Conservation (phyloP, 2,797 vertebrate species). For the Steatocranus sp. region DNA sequence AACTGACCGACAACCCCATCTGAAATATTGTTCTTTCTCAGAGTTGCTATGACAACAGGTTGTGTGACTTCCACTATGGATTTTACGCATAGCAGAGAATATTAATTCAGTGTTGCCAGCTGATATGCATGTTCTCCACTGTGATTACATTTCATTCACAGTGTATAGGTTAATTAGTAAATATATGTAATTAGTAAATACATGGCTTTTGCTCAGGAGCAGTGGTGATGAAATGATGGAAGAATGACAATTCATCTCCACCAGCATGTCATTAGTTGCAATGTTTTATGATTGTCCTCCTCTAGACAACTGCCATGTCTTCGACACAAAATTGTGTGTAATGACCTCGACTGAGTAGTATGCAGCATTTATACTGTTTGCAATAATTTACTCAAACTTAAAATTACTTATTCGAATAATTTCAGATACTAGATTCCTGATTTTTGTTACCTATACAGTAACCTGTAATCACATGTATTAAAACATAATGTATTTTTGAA, state of each 20-base stretch:
- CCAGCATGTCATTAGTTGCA: background rate
- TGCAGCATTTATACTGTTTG: background rate
- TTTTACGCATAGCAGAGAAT: slow-evolving; percentile 2
- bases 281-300: background rate
- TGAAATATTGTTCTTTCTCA: slow-evolving; percentile 28
- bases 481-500: background rate
- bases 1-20: slow-evolving; percentile 14
- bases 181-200: slow-evolving; percentile 19
- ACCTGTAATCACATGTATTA: rapidly evolving
- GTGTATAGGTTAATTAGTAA: slow-evolving; percentile 13
- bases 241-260: background rate
- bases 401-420: background rate
- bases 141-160: background rate
- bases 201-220: background rate
- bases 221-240: background rate
- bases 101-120: slow-evolving; percentile 7
- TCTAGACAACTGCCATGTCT: background rate
- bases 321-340: background rate
- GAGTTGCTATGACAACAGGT: slow-evolving; percentile 51
- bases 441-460: background rate
- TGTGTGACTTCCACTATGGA: slow-evolving; percentile 14
- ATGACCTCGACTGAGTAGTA: background rate
- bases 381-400: background rate
- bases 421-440: rapidly evolving
- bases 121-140: background rate